Evolutionary conservation across 2,888 invertebrate genomes (phyloP), one percentile per base, ranked within the genome.

Genomic region (Andrena bucephala): DNA sequence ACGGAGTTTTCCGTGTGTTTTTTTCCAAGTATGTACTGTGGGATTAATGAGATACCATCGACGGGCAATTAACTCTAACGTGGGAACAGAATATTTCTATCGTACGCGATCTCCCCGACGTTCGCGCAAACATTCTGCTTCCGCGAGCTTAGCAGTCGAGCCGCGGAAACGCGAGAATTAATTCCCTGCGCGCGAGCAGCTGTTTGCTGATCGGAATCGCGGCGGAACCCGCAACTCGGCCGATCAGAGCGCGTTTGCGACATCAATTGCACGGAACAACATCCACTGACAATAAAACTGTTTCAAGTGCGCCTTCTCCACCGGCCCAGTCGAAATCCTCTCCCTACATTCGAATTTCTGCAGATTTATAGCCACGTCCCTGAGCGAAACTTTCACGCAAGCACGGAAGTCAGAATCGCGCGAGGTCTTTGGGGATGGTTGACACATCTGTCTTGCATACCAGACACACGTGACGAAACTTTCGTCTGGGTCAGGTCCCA

Each of bases 381-480:
- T 1, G 13, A 13, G 13, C 13, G 42, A 42, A 42, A 36, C 42
- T 42, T 42, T 42, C 42, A 42, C 42, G 42, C 13, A 13, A 42
- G 3, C 0, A 42, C 42, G 42, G 42, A 42, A 42, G 42, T 16
- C 16, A 16, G 42, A 42, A 16, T 13, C 1, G 42, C 4, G 42
- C 42, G 42, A 16, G 16, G 42, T 42, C 54, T 7, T 54, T 1
- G 2, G 8, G 24, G 52, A 24, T 20, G 4, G 8, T 27, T 2
- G 8, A 62, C 24, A 33, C 84, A 84, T 79, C 79, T 84, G 84
- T 36, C 20, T 48, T 24, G 72, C 83, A 80, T 66, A 13, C 65
- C 57, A 27, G 16, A 48, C 16, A 62, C 78, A 82, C 60, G 69
- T 70, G 72, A 60, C 60, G 36, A 59, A 60, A 73, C 50, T 62